Conservation (phyloP, 2,797 vertebrate genomes). For the Lepilemur septentrionalis region DNA sequence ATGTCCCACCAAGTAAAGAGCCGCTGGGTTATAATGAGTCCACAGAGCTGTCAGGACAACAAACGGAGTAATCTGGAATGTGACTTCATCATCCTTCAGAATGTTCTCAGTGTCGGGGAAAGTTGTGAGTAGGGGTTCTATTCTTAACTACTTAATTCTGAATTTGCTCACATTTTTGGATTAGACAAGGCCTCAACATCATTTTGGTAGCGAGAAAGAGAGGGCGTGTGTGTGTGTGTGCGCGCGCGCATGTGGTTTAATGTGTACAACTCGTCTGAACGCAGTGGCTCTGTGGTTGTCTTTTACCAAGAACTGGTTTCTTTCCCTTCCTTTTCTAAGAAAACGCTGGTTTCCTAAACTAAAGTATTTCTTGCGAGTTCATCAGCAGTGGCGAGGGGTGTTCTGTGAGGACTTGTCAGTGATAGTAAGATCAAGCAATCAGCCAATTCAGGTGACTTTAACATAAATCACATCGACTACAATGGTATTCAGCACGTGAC, state of each 20-base stretch:
- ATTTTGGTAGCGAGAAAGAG: constrained; percentile 56
- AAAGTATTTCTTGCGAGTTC: constrained; percentile 76
- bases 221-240: constrained; percentile 81
- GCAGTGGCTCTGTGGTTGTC: constrained; percentile 85
- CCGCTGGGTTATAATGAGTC: background rate
- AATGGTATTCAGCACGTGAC: constrained; percentile 75
- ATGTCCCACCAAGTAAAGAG: background rate
- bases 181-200: constrained; percentile 68
- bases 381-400: constrained; percentile 79
- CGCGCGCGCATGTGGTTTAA: constrained; percentile 82
- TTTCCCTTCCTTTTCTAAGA: constrained; percentile 85
- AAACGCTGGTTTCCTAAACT: constrained; percentile 85
- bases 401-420: constrained; percentile 76
- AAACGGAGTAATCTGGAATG: background rate
- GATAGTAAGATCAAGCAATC: constrained; percentile 77
- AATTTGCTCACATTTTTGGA: constrained; percentile 55
- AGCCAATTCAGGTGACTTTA: constrained; percentile 77
- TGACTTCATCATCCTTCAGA: background rate
- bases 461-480: constrained; percentile 79
- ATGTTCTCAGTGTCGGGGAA: background rate
- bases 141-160: background rate
- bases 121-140: background rate
- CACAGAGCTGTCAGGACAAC: background rate
- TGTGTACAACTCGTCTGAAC: constrained; percentile 74
- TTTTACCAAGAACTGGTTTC: constrained; percentile 87